phyloP scores from a whole-genome alignment of 2,113 vertebrate species.

The Callionymus lyra region DNA sequence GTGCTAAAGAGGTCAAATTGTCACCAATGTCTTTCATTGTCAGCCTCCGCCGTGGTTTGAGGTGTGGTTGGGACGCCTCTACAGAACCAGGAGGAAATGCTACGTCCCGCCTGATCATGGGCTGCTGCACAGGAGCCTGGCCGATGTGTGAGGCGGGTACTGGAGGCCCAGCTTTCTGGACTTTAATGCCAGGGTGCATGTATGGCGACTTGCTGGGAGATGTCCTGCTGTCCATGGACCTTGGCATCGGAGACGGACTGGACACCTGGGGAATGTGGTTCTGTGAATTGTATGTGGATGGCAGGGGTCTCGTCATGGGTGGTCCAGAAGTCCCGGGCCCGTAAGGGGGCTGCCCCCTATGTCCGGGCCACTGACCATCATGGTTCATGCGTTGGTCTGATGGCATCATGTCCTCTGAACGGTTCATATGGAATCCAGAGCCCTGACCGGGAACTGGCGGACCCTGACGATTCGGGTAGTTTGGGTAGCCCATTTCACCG shows the following conservation, averaged over 20 bases:
- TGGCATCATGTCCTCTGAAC: conserved; percentile 90
- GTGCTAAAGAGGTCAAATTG: not conserved
- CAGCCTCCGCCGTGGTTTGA: conserved; percentile 86
- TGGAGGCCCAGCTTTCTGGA: conserved; percentile 92
- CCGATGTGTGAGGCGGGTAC: conserved; percentile 90
- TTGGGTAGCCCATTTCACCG: conserved; percentile 84
- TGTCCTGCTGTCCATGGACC: conserved; percentile 88
- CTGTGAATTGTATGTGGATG: conserved; percentile 83
- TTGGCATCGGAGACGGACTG: conserved; percentile 86
- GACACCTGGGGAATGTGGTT: conserved; percentile 99
- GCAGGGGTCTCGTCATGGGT: conserved; percentile 82
- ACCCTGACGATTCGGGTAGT: conserved; percentile 82
- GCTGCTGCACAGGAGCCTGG: conserved; percentile 81
- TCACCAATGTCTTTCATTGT: conserved; percentile 94
- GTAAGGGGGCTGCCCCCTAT: conserved; percentile 84
- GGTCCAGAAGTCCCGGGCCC: conserved; percentile 80
- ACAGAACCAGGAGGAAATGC: conserved; percentile 92
- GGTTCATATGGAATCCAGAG: conserved; percentile 84
- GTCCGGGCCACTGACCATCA: conserved; percentile 86
- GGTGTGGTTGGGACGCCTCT: conserved; percentile 85
- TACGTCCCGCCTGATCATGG: conserved; percentile 85
- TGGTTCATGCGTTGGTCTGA: conserved; percentile 94
- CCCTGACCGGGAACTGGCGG: conserved; percentile 76
- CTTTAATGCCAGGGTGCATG: conserved; percentile 90
- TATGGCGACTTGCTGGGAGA: conserved; percentile 94